A percentile compares a stretch with the other conserved stretches of the same genome.
These are phyloP conservation scores for Pogona vitticeps DNA, from an alignment of 2,113 vertebrate genomes.

Conservation along the genomic window DNA sequence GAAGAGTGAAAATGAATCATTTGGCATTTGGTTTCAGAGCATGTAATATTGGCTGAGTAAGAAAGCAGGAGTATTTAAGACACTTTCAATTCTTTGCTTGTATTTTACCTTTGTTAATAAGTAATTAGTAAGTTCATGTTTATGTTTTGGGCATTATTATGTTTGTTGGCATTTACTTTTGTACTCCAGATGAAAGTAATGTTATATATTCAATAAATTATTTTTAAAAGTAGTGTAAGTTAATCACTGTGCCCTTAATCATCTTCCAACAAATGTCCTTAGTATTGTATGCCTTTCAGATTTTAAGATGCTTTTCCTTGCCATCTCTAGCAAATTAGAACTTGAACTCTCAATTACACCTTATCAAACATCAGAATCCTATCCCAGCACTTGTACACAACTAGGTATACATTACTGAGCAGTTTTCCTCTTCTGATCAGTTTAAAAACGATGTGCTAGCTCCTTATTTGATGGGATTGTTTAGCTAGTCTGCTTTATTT, in stretches of 20 bases:
- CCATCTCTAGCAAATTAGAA: background rate
- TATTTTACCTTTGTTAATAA: background rate
- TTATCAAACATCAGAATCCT: background rate
- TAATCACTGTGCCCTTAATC: background rate
- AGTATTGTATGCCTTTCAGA: background rate
- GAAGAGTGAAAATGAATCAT: background rate
- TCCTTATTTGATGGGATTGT: background rate
- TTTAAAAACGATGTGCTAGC: background rate
- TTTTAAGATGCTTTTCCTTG: background rate
- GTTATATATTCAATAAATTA: background rate
- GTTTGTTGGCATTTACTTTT: background rate
- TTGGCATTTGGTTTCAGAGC: background rate
- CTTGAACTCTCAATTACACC: background rate
- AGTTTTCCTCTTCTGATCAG: too few species aligned
- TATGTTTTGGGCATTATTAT: background rate
- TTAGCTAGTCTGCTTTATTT: background rate
- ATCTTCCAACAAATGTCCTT: background rate
- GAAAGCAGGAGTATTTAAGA: background rate
- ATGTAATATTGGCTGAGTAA: background rate
- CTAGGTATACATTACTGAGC: background rate
- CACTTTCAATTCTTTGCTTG: background rate
- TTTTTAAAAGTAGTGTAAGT: background rate
- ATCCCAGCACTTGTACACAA: rapidly evolving
- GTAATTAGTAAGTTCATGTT: background rate
- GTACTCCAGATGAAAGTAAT: background rate